Percentiles rank a stretch among this genome's conserved stretches.
Conservation (phyloP, 2,113 vertebrate genomes). For the Murina feae region DNA sequence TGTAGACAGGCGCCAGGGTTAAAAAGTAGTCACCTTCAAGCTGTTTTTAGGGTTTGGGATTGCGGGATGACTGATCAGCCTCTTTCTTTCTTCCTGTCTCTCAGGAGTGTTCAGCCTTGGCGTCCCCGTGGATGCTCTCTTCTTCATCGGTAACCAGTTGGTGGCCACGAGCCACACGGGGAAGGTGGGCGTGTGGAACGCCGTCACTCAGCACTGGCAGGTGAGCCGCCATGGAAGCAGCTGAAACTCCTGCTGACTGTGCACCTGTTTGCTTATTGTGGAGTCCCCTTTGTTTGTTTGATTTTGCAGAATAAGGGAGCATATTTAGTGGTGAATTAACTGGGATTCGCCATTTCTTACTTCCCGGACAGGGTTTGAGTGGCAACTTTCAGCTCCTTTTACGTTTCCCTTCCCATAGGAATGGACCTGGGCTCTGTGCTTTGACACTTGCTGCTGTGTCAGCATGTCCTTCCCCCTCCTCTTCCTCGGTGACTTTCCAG, state of each 20-base stretch:
- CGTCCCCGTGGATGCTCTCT: constrained; percentile 96
- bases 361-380: background rate
- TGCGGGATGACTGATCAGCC: background rate
- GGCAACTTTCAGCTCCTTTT: background rate
- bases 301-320: background rate
- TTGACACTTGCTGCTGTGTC: background rate
- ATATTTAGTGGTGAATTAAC: background rate
- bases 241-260: background rate
- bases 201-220: constrained; percentile 99
- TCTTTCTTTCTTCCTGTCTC: background rate
- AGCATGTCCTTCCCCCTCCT: background rate
- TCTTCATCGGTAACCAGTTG: constrained; percentile 98
- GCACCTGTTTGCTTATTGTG: background rate
- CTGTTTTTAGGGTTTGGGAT: background rate
- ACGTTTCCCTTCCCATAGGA: background rate
- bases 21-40: background rate
- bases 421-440: background rate
- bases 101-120: constrained; percentile 94
- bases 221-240: constrained; percentile 67
- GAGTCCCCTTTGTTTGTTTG: background rate
- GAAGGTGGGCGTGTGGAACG: constrained; percentile 98
- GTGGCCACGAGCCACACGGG: constrained; percentile 98
- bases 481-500: accelerated
- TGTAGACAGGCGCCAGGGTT: background rate
- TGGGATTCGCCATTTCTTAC: background rate